Conservation (phyloP, 2,888 invertebrate species). For the Silvanus unidentatus region DNA sequence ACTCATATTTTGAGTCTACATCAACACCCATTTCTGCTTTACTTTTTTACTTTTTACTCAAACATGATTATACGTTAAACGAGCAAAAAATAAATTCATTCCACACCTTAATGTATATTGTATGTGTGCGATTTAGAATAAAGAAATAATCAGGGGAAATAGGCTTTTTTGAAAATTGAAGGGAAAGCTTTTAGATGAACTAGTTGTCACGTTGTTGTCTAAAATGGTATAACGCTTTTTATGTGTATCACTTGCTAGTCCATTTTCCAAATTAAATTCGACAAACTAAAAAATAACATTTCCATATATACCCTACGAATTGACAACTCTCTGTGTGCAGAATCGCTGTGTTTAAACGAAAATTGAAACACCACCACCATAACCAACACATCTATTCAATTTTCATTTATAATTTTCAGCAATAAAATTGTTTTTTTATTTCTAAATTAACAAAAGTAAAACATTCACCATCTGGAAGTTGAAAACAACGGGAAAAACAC, state of each 20-base stretch:
- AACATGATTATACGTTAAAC: background rate
- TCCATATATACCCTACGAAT: conserved; percentile 5
- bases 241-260: conserved; percentile 39
- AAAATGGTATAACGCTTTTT: conserved; percentile 15
- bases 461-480: background rate
- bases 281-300: conserved; percentile 34
- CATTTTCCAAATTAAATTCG: conserved; percentile 42
- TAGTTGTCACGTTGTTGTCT: conserved; percentile 36
- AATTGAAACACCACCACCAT: too few species aligned
- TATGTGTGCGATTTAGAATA: too few species aligned
- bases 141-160: too few species aligned
- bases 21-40: background rate
- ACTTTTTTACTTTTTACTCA: background rate
- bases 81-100: background rate
- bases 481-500: conserved; percentile 29
- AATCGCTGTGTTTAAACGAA: too few species aligned
- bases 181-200: conserved; percentile 37
- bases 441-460: too few species aligned
- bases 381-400: too few species aligned
- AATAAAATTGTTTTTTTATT: too few species aligned
- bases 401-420: too few species aligned
- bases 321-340: too few species aligned
- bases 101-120: background rate
- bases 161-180: background rate
- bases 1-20: conserved; percentile 7